Conservation (phyloP, 2,888 invertebrate genomes). For the Zeuzera pyrina region DNA sequence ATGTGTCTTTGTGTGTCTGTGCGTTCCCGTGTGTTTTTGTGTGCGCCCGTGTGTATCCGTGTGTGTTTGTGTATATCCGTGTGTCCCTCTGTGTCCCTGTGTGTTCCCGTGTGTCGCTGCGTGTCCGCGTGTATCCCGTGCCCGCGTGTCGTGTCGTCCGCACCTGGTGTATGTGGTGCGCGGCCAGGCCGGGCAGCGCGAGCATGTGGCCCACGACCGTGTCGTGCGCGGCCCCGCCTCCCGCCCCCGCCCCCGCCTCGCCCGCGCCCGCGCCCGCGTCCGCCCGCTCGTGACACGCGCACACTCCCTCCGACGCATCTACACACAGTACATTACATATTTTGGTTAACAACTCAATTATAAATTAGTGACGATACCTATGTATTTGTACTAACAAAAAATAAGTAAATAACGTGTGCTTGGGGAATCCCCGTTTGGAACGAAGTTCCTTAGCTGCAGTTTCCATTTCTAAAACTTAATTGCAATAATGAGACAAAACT, state of each 20-base stretch:
- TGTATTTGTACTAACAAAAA: no score
- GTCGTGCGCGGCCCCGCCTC: conserved; percentile 36
- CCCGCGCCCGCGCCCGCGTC: neutral
- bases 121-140: no score
- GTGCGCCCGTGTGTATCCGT: neutral
- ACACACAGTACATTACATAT: conserved; percentile 2
- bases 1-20: no score
- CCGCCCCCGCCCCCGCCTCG: conserved; percentile 9
- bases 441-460: no score
- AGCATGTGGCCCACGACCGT: conserved; percentile 88
- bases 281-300: conserved; percentile 37
- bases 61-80: neutral
- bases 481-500: no score
- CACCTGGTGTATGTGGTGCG: conserved; percentile 79
- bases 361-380: no score
- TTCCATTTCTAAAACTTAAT: no score
- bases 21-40: neutral
- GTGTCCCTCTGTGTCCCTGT: neutral
- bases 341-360: no score
- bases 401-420: no score
- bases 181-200: conserved; percentile 82
- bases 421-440: no score
- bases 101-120: neutral
- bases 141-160: no score
- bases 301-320: conserved; percentile 41